Base-by-base conservation (phyloP, 2,888 invertebrate species). In the Synergus laeviventris region DNA sequence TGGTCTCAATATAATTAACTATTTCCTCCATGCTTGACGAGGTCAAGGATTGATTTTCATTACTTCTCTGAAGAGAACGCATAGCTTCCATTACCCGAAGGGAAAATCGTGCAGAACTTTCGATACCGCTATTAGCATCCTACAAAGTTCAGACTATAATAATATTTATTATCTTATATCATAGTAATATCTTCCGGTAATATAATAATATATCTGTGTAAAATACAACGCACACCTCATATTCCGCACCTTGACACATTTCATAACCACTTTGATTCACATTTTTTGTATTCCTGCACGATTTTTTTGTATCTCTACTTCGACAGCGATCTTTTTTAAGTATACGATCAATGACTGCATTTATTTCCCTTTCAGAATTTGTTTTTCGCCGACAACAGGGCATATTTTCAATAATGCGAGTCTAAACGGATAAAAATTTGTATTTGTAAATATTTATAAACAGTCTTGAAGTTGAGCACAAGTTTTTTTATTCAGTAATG, bases 81-180 rank as follows among this genome's bases (percentile, higher is more conserved):
- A 87, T 77, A n/a, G 87, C 87, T 59, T 87, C 87, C 82, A 87
- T 81, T 36, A 87, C 84, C 24, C 84, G 82, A 31, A 87, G 16
- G 1, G 85, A 84, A 74, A 87, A 87, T 66, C 87, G 79, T 12
- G 82, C 79, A 2, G 84, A 84, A 7, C 80, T 79, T 16, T 82
- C 82, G 0, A 84, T 81, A 9, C 79, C 81, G 21, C 14, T 14
- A 49, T 60, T 59, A 14, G 11, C 24, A 36, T 7, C 39, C 59
- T 42, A 39, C 9, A 38, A 16, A 16, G n/a, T 39, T 56, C 12
- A 11, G 4, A 49, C 18, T 21, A 12, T 11, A 56, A 21, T 56
- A 12, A 56, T 14, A 56, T 56, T 14, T 31, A 12, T 45, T n/a
- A 9, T 18, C 11, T 12, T 0, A 66, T 7, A 38, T 12, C 16